A percentile compares a stretch with the other conserved stretches of the same genome.
Conservation (phyloP, 2,888 invertebrate genomes). For the Diachrysia chrysitis region DNA sequence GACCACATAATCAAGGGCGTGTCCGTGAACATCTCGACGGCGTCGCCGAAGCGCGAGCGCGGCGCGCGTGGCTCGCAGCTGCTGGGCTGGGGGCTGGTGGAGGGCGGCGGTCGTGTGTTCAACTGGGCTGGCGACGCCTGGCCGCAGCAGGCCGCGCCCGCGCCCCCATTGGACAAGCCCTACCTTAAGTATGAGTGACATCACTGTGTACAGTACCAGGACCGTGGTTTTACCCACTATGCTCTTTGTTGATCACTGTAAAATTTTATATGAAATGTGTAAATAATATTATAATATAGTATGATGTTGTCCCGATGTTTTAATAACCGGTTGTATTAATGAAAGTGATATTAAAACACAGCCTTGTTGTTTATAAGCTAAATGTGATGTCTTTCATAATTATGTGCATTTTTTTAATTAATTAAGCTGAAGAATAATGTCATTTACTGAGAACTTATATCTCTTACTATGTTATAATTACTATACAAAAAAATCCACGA, state of each 20-base stretch:
- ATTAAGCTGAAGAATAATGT: too few species aligned
- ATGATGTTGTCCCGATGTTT: conserved; percentile 65
- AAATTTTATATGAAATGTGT: conserved; percentile 86
- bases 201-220: conserved; percentile 53
- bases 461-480: too few species aligned
- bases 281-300: conserved; percentile 78
- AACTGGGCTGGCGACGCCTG: conserved; percentile 71
- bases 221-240: conserved; percentile 50
- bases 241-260: conserved; percentile 79
- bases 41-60: conserved; percentile 93
- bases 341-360: conserved; percentile 18
- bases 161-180: conserved; percentile 77
- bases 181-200: conserved; percentile 86
- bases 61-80: conserved; percentile 58
- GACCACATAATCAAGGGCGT: conserved; percentile 96
- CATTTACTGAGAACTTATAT: too few species aligned
- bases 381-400: background rate
- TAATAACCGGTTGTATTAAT: conserved; percentile 32
- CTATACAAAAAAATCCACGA: too few species aligned
- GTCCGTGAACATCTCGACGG: conserved; percentile 95
- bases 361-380: background rate
- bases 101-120: conserved; percentile 68
- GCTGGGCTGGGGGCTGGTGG: conserved; percentile 78
- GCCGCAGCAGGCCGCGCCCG: conserved; percentile 62
- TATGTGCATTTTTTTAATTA: background rate